Conservation (phyloP, 1,140 invertebrate species). For the Apis laboriosa region DNA sequence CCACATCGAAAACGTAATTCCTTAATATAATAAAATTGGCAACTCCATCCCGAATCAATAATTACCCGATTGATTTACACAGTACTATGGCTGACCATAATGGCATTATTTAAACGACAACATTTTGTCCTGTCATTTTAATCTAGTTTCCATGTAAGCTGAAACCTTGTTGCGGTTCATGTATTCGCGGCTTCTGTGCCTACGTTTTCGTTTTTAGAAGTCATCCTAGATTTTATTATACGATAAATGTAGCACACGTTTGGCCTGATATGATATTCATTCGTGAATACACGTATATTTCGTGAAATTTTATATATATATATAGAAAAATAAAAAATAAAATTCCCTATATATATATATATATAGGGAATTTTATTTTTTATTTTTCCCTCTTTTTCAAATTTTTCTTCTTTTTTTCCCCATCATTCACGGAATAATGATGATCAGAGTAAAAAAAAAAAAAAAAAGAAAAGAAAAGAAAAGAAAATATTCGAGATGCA, state of each 20-base stretch:
- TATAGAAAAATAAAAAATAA: too few species aligned
- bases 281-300: neutral
- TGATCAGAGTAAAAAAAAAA: too few species aligned
- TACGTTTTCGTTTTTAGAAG: conserved; percentile 27
- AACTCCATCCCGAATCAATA: neutral
- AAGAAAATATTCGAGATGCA: neutral
- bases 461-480: too few species aligned
- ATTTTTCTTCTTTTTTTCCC: too few species aligned
- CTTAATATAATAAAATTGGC: neutral
- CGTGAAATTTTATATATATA: too few species aligned
- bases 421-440: too few species aligned
- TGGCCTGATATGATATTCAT: neutral
- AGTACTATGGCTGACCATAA: conserved; percentile 28
- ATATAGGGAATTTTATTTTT: neutral
- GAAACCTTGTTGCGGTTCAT: conserved; percentile 37
- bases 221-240: conserved; percentile 12
- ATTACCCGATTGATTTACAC: conserved; percentile 29
- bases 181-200: conserved; percentile 18
- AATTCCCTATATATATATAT: too few species aligned
- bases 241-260: neutral
- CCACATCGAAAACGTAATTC: neutral
- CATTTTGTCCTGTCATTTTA: conserved; percentile 30
- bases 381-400: neutral
- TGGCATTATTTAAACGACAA: conserved; percentile 44
- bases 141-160: conserved; percentile 49